Percentiles rank a stretch among this genome's conserved stretches.
These are phyloP conservation scores for Colius striatus DNA, from an alignment of 2,113 vertebrate species.

Conservation along the genomic window DNA sequence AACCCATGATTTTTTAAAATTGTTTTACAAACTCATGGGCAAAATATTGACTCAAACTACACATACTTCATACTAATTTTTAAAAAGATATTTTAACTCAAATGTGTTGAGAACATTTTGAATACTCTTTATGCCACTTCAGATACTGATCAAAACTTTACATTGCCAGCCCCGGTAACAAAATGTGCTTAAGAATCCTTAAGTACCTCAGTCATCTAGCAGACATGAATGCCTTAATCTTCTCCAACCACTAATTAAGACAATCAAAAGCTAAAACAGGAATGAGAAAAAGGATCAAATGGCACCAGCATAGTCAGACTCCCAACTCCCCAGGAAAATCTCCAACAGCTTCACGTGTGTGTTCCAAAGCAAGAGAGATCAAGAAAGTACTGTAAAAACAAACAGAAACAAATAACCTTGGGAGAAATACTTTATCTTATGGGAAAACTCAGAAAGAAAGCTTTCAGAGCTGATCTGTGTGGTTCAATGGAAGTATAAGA, in stretches of 20 bases:
- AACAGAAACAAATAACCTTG: not conserved
- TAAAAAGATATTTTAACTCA: not conserved
- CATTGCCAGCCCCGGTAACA: not conserved
- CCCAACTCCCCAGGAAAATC: not conserved
- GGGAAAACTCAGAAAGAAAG: not conserved
- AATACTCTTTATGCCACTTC: not conserved
- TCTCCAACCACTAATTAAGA: not conserved
- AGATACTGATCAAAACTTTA: not conserved
- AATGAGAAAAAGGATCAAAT: not conserved
- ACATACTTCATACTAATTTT: not conserved
- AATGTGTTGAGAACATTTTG: not conserved
- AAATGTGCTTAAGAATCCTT: not conserved
- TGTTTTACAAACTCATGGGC: not conserved
- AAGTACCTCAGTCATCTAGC: not conserved
- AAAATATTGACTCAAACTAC: not conserved
- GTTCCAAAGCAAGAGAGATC: not conserved
- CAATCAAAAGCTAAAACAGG: not conserved
- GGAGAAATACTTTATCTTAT: not conserved
- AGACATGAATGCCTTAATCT: not conserved
- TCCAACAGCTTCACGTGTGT: not conserved
- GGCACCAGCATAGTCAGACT: not conserved
- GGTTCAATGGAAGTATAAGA: not conserved
- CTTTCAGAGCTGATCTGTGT: not conserved
- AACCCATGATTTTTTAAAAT: not conserved
- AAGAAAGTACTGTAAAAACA: not conserved